Percentiles rank a stretch among this genome's conserved stretches.
These are phyloP conservation scores for Triplophysa dalaica DNA, from an alignment of 2,113 vertebrate species.

Conservation along the genomic window DNA sequence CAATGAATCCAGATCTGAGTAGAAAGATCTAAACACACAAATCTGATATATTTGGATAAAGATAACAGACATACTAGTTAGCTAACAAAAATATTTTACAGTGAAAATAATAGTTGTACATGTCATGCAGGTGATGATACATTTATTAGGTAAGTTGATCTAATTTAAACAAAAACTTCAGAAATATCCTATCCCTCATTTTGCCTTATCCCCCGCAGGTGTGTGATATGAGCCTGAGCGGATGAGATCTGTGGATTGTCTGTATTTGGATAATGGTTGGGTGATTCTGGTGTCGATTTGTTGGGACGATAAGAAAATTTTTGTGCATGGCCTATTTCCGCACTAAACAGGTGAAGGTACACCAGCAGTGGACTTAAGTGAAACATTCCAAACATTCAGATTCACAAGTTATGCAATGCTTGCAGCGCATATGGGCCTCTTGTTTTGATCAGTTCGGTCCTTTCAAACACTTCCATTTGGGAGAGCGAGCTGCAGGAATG, in stretches of 20 bases:
- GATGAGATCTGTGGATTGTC: conserved; percentile 10
- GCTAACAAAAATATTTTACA: background rate
- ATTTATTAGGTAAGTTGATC: background rate
- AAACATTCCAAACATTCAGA: conserved; percentile 22
- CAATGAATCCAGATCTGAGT: background rate
- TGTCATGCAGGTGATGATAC: background rate
- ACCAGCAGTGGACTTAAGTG: background rate
- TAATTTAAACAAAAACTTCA: background rate
- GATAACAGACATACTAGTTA: no score
- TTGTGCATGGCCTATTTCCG: background rate
- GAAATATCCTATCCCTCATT: background rate
- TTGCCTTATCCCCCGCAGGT: conserved; percentile 21
- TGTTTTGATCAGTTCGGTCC: conserved; percentile 21
- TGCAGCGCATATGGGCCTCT: conserved; percentile 14
- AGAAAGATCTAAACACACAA: background rate
- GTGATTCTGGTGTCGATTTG: background rate
- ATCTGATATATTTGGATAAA: background rate
- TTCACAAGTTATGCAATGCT: conserved; percentile 12
- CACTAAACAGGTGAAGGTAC: conserved; percentile 10
- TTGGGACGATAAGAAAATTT: background rate
- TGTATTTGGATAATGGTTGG: conserved; percentile 20
- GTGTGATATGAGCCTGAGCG: background rate
- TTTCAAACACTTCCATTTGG: conserved; percentile 28
- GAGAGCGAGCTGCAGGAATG: conserved; percentile 21
- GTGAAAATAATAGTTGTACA: background rate